Base-by-base conservation (phyloP, 1,140 invertebrate species). In the Medauroidea extradentata region DNA sequence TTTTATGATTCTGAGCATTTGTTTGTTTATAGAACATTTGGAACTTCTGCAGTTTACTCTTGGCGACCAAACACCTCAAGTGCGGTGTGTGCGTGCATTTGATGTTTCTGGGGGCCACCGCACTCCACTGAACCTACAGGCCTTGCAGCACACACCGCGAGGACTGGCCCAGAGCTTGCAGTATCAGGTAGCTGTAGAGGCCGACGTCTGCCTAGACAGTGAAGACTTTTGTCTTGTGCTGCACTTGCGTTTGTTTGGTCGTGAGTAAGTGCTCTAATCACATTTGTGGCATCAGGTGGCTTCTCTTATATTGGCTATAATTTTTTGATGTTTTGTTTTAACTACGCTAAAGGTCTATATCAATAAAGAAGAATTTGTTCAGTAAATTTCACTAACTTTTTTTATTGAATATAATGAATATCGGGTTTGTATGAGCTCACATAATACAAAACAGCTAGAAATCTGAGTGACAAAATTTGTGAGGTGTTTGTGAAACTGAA, bases 171-270 rank as follows among this genome's bases (percentile, higher is more conserved):
- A 50, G 38, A 57, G 44, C 19, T 41, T 57, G 9, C 66, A 66
- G 0, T 73, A 75, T 60, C 75, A 77, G 64, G 62, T 82, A 9
- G 78, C 78, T 7, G 61, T 82, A 23, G 78, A 81, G 65, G 74
- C 75, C 18, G 79, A 82, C 25, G 59, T 81, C 0, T 73, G 71
- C 3, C 67, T 80, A 19, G 70, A 76, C 42, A 78, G 76, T 59
- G 79, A 82, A 24, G 77, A 81, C 59, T 83, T 82, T 63, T 71
- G 73, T 23, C 80, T 81, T 77, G 72, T 81, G 21, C 75, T 83
- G 49, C 68, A 71, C 5, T 73, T 78, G 2, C 71, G 75, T 61
- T 67, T 81, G 21, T 81, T 79, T 50, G 75, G 74, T 34, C 78
- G 77, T 67, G 79, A 75, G 79, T 82, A 61, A 70, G 69, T 60